These are phyloP conservation scores for Antheraea pernyi DNA, from an alignment of 1,140 invertebrate species.

Conservation along the genomic window DNA sequence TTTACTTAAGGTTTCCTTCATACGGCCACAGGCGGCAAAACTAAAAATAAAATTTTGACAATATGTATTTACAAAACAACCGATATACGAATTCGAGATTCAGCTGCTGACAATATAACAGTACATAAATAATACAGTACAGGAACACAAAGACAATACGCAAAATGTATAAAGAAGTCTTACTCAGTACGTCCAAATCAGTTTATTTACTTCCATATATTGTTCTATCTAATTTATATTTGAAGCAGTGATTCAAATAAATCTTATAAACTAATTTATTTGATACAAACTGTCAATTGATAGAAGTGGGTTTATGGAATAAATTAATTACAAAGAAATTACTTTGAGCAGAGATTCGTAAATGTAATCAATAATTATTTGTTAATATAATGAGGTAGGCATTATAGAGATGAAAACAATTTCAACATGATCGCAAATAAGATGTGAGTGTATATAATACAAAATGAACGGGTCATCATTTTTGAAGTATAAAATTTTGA, in stretches of 20 bases:
- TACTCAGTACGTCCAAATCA: constrained; percentile 3
- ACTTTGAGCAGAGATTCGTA: constrained; percentile 63
- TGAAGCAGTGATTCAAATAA: not conserved
- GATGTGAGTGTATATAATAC: not conserved
- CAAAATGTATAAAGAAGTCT: not conserved
- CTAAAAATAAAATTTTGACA: constrained; percentile 47
- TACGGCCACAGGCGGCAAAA: constrained; percentile 65
- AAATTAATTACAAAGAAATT: constrained; percentile 24
- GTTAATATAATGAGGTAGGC: not conserved
- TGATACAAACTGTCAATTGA: constrained; percentile 26
- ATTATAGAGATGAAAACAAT: not conserved
- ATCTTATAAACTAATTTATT: constrained; percentile 10
- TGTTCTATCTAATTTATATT: constrained; percentile 1
- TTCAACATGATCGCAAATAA: not conserved
- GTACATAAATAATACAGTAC: not conserved
- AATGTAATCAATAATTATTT: not conserved
- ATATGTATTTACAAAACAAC: not conserved
- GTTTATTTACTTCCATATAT: constrained; percentile 11
- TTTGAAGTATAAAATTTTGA: not conserved
- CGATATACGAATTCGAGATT: not conserved
- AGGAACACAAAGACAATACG: not conserved
- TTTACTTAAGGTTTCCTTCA: constrained; percentile 51
- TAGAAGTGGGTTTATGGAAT: constrained; percentile 69
- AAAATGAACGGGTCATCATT: not conserved
- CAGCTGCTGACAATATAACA: not conserved